These are phyloP conservation scores for Myotis davidii DNA, from an alignment of 2,113 vertebrate species.

Conservation along the genomic window DNA sequence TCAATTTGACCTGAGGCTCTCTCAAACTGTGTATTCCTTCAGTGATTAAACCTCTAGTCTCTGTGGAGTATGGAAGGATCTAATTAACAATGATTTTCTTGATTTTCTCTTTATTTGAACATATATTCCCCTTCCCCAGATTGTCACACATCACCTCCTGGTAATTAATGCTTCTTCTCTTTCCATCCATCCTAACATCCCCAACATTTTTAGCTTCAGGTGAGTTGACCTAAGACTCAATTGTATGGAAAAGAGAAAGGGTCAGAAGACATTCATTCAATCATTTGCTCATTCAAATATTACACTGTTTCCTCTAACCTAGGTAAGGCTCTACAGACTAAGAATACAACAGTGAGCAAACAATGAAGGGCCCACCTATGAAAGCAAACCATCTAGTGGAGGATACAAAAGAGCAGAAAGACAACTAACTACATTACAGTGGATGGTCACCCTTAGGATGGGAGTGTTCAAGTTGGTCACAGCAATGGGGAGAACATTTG, in stretches of 20 bases:
- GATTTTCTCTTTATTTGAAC: not conserved
- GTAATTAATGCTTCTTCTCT: not conserved
- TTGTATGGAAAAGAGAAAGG: not conserved
- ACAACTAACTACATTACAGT: not conserved
- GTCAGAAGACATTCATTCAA: not conserved
- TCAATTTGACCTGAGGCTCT: not conserved
- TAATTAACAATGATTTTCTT: conserved; percentile 40
- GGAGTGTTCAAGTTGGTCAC: not conserved
- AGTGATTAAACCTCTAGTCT: conserved; percentile 35
- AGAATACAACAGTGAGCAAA: not conserved
- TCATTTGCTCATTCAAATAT: not conserved
- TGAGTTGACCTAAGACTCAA: not conserved
- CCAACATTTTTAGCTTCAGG: not conserved
- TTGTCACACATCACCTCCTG: not conserved
- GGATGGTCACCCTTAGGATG: not conserved
- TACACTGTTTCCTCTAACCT: not conserved
- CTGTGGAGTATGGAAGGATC: not conserved
- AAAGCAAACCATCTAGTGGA: not conserved
- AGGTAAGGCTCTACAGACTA: not conserved
- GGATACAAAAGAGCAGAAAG: not conserved
- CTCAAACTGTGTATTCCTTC: conserved; percentile 34
- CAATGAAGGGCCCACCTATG: not conserved
- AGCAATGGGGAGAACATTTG: not conserved
- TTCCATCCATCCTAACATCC: not conserved
- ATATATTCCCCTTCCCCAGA: not conserved